Base-by-base conservation (phyloP, 1,140 invertebrate genomes). In the Drosophila grimshawi region DNA sequence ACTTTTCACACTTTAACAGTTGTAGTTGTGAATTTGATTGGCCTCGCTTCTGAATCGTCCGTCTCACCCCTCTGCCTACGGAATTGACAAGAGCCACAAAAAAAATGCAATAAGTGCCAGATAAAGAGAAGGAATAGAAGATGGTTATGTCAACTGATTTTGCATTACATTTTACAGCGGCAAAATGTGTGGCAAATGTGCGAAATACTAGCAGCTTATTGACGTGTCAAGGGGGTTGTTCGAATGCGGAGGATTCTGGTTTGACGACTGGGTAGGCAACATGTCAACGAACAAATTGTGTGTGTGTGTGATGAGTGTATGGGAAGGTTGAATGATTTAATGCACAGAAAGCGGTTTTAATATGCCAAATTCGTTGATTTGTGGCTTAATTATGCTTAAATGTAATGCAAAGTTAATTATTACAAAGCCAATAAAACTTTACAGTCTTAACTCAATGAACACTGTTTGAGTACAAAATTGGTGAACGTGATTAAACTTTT, bases 71-170 rank as follows among this genome's bases (percentile, higher is more conserved):
- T 39, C 32, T 10, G 7, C 33, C 52, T 37, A 59, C 27, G 63
- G 63, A 66, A 68, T 86, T 74, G 63, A 65, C 72, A 65, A 59
- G 19, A 69, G 41, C n/a, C 78, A 68, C 72, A 72, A 75, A 74
- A 80, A 79, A 76, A 83, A 86, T 88, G 85, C 80, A 89, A 88
- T 88, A 89, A 88, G 89, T 70, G 83, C 80, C 83, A 88, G 43
- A 48, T 51, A 52, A 63, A 32, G 3, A 19, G 11, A 39, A 2
- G 6, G 41, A 8, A 19, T 6, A 29, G 30, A n/a, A 11, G 46
- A 49, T 60, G 69, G 51, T 66, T 57, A 52, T 79, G 81, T 86
- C 81, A 86, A 81, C 59, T 68, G 69, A 86, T 86, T 86, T 76
- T 81, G 72, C 79, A 76, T 85, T 69, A 66, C 65, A 80, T 80